Base-by-base conservation (phyloP, 2,113 vertebrate species). In the Actinemys pallida region DNA sequence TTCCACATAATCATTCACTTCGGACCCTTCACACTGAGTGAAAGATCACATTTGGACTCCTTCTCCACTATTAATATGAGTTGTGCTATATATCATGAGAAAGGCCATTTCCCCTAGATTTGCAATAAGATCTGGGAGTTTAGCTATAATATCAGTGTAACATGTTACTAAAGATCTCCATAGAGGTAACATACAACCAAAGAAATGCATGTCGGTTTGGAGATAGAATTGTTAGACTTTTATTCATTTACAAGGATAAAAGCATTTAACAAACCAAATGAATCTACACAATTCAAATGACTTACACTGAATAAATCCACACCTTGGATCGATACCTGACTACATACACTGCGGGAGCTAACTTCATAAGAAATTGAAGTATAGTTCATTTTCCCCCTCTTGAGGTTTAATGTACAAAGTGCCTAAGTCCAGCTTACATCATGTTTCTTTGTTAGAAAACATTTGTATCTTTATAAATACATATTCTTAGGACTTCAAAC, bases 401-500 rank as follows among this genome's bases (percentile, higher is more conserved):
- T 86, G 53, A 93, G 69, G 1, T 54, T 85, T 75, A 80, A 20
- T 56, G n/a, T 13, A 24, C 22, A 93, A 89, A 79, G 24, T 84
- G 90, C 4, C 42, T 69, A 52, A 29, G 8, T 87, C 78, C 45
- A 49, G 27, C 29, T 22, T 17, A 45, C 10, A 53, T 87, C 45
- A 20, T 87, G 29, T 45, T 79, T 87, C 39, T 12, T 49, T 78
- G 57, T 53, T 13, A 75, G 49, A 75, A 75, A 86, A 86, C 2
- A 52, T 80, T 52, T 76, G 2, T 42, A 4, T 49, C 72, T 76
- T 76, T 25, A 76, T 47, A 79, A n/a, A 24, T 19, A 47, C 10
- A 56, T 27, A 42, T 88, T 88, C 53, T 75, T 47, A 85, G 92
- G 57, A 10, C 79, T 53, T 83, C 92, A 92, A 75, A 90, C 25